These are phyloP conservation scores for Halichoerus grypus DNA, from an alignment of 2,113 vertebrate genomes.

Conservation along the genomic window DNA sequence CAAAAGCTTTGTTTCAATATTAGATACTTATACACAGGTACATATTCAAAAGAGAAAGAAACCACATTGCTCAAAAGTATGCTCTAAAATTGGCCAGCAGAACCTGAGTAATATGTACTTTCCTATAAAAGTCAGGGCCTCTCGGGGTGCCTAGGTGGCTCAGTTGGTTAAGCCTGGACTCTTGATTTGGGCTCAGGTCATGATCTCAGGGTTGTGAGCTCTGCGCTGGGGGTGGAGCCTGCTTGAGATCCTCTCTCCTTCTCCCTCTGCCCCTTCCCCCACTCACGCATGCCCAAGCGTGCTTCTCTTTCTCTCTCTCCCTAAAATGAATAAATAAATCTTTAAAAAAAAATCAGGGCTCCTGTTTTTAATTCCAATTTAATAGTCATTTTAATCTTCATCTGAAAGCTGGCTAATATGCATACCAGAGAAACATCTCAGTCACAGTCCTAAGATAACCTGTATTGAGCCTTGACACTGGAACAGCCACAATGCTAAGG, in stretches of 20 bases:
- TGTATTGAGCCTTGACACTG: neutral
- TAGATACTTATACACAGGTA: neutral
- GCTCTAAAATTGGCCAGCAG: neutral
- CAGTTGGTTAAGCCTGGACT: neutral
- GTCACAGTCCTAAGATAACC: neutral
- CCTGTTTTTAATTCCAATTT: slow-evolving; percentile 41
- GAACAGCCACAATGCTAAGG: neutral
- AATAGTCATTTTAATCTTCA: neutral
- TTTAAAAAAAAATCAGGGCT: neutral
- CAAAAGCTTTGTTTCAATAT: slow-evolving; percentile 29
- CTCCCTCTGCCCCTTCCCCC: neutral
- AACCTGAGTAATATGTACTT: neutral
- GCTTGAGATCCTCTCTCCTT: neutral
- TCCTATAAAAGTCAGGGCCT: neutral
- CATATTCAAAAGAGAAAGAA: slow-evolving; percentile 8
- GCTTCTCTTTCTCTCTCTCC: neutral
- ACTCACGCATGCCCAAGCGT: neutral
- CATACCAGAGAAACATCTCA: neutral
- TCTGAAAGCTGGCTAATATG: neutral
- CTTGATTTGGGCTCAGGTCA: neutral
- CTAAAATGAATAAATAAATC: neutral
- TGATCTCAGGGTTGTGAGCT: neutral
- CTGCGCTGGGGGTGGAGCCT: neutral
- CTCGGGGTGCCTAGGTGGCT: neutral
- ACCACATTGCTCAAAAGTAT: neutral